These are phyloP conservation scores for Peromyscus melanophrys DNA, from an alignment of 2,797 vertebrate genomes.

Conservation along the genomic window DNA sequence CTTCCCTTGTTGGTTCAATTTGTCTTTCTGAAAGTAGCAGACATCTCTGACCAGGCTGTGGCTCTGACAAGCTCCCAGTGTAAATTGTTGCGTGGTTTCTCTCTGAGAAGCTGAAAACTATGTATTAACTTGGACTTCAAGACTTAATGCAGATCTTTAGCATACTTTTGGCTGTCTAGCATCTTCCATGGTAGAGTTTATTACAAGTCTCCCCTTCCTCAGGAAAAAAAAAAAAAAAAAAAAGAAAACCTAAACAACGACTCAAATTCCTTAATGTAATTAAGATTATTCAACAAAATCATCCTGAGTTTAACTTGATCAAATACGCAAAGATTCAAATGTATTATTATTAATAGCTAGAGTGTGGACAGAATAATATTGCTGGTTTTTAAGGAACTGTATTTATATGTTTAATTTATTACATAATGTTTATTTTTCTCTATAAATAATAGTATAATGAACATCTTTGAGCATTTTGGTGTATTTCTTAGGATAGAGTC, in stretches of 20 bases:
- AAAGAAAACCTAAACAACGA: background rate
- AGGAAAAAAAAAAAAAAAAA: background rate
- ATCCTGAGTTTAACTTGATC: background rate
- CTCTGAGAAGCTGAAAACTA: background rate
- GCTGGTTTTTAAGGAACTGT: background rate
- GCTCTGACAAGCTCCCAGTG: background rate
- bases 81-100: background rate
- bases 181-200: background rate
- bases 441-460: background rate
- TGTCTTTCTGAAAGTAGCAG: background rate
- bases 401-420: background rate
- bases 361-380: background rate
- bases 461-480: background rate
- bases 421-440: background rate
- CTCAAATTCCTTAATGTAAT: background rate
- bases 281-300: background rate
- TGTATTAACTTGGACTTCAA: background rate
- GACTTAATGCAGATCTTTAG: background rate
- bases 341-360: background rate
- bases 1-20: background rate
- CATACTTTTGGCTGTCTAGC: background rate
- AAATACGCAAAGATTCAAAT: conserved; percentile 14
- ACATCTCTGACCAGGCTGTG: background rate
- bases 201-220: background rate
- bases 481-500: background rate